Conservation (phyloP, 2,797 vertebrate species). For the Sphaeramia orbicularis region DNA sequence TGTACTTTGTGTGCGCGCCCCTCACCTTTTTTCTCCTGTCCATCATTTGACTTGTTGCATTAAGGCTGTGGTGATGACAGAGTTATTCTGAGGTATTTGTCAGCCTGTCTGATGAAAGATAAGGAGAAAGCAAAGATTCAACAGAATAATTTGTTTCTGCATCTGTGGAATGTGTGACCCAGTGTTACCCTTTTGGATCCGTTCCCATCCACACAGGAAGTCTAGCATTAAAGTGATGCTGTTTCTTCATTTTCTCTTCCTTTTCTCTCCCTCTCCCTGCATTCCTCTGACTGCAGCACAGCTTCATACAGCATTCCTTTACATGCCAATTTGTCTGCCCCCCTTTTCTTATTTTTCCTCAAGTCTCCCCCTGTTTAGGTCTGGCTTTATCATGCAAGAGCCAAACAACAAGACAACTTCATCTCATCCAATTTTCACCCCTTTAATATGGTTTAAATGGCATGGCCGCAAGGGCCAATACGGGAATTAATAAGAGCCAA, state of each 20-base stretch:
- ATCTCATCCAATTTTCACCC: conserved; percentile 82
- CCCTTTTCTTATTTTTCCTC: conserved; percentile 32
- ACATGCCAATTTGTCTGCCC: conserved; percentile 65
- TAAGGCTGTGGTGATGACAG: conserved; percentile 40
- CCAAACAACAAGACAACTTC: conserved; percentile 79
- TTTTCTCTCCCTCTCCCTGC: conserved; percentile 30
- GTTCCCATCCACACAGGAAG: conserved; percentile 80
- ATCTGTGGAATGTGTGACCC: conserved; percentile 77
- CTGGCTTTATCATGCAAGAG: conserved; percentile 65
- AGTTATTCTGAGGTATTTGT: conserved; percentile 38
- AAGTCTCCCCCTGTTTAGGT: conserved; percentile 62
- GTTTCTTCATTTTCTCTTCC: conserved; percentile 52
- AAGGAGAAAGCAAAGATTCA: conserved; percentile 45
- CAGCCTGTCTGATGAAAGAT: conserved; percentile 46
- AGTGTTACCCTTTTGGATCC: conserved; percentile 67
- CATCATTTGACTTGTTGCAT: conserved; percentile 43
- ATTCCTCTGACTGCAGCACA: conserved; percentile 67
- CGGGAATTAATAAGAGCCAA: conserved; percentile 84
- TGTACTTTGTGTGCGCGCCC: conserved; percentile 11
- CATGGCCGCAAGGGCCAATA: conserved; percentile 69
- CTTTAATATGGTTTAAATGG: conserved; percentile 86
- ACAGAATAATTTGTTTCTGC: conserved; percentile 45
- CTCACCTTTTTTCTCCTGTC: conserved; percentile 26
- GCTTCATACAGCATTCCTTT: conserved; percentile 80
- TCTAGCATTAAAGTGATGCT: conserved; percentile 70